These are phyloP conservation scores for Mandrillus leucophaeus DNA, from an alignment of 2,113 vertebrate species.

Conservation along the genomic window DNA sequence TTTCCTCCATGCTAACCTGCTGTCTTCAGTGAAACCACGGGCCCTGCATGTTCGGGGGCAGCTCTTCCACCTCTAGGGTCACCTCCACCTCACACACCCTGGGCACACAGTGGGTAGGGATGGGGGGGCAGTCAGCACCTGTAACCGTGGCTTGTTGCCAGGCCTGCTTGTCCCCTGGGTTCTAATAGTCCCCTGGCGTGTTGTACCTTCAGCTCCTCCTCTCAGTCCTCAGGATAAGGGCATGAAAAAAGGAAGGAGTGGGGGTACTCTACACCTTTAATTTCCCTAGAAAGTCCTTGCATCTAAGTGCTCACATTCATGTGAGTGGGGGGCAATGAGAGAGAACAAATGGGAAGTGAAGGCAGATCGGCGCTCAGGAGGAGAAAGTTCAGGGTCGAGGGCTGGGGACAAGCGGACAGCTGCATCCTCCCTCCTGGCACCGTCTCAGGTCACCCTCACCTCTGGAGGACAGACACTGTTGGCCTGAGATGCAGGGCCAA, in stretches of 20 bases:
- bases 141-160: background rate
- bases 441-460: background rate
- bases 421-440: accelerated
- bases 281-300: background rate
- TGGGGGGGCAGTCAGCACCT: background rate
- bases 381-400: background rate
- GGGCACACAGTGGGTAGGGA: background rate
- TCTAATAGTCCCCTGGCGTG: background rate
- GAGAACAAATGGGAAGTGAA: background rate
- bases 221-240: background rate
- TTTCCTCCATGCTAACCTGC: background rate
- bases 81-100: no score
- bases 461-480: no score
- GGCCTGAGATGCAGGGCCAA: background rate
- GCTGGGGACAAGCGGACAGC: background rate
- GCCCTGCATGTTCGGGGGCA: background rate
- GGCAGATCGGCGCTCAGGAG: background rate
- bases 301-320: background rate
- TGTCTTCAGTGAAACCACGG: background rate
- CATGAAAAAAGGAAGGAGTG: background rate
- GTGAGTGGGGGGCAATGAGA: background rate
- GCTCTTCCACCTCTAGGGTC: background rate
- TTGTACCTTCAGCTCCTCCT: background rate
- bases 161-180: background rate
- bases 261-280: background rate